Conservation (phyloP, 92 coral and sea anemone species). For the Epizoanthus scotinus region DNA sequence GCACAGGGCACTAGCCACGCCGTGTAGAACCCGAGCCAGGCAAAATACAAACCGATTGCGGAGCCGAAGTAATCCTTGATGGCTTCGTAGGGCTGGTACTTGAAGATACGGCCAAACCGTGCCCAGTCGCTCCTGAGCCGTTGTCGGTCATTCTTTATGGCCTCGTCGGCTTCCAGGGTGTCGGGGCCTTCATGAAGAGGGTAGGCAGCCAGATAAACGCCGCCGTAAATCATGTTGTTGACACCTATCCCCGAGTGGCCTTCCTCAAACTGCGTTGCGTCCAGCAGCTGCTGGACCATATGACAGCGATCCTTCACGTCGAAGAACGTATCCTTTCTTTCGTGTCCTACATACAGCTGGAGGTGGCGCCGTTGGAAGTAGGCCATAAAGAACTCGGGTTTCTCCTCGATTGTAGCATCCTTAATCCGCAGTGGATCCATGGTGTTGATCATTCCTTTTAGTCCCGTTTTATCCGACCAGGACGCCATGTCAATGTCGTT, state of each 20-base stretch:
- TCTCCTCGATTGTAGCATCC: constrained; percentile 55
- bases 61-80: constrained; percentile 91
- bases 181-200: constrained; percentile 83
- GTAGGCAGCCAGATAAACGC: constrained; percentile 65
- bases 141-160: constrained; percentile 77
- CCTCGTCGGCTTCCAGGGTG: constrained; percentile 48
- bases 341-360: constrained; percentile 46
- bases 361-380: constrained; percentile 59
- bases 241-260: constrained; percentile 70
- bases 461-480: constrained; percentile 53
- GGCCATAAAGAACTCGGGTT: constrained; percentile 76
- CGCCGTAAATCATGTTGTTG: constrained; percentile 64
- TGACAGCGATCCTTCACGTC: constrained; percentile 55
- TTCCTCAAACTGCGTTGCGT: constrained; percentile 68
- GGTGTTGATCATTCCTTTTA: constrained; percentile 39
- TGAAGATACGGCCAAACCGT: constrained; percentile 70
- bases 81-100: constrained; percentile 84
- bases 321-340: constrained; percentile 65
- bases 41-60: constrained; percentile 79
- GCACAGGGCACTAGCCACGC: constrained; percentile 90
- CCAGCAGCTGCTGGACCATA: constrained; percentile 66
- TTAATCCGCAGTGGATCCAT: constrained; percentile 71
- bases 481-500: constrained; percentile 66
- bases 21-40: constrained; percentile 94
- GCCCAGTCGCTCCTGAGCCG: constrained; percentile 89